Percentiles rank a stretch among this genome's conserved stretches.
Evolutionary conservation across 1,140 invertebrate species (phyloP).

Genomic region (Trinorchestia longiramus): DNA sequence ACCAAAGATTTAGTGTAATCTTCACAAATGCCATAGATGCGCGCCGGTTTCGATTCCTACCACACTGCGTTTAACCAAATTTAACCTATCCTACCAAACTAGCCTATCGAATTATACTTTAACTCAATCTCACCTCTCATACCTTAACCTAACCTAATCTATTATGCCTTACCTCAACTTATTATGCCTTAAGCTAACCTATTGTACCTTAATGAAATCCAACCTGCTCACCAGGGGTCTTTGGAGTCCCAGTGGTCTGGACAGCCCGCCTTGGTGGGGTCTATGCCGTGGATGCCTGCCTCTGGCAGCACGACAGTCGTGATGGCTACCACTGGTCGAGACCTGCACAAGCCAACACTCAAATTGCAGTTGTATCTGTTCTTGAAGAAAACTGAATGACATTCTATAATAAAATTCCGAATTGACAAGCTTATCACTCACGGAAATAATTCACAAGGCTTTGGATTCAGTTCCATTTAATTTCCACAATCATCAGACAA

Average conservation of each 20-base stretch:
- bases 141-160: no score
- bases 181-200: no score
- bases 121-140: no score
- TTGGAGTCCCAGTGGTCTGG: constrained; percentile 76
- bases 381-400: background rate
- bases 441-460: background rate
- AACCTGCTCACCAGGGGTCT: constrained; percentile 78
- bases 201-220: no score
- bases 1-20: no score
- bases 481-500: no score
- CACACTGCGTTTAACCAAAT: no score
- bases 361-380: background rate
- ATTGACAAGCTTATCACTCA: background rate
- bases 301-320: constrained; percentile 69
- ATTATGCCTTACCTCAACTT: no score
- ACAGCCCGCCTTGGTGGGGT: constrained; percentile 83
- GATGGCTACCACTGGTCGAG: constrained; percentile 89
- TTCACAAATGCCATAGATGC: no score
- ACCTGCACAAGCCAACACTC: constrained; percentile 69
- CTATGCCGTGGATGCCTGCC: constrained; percentile 73
- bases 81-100: no score
- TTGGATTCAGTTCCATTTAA: background rate
- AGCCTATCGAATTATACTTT: no score
- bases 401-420: background rate
- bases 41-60: no score